phyloP scores from a whole-genome alignment of 2,797 vertebrate species.

The Tenualosa thibaudeaui region DNA sequence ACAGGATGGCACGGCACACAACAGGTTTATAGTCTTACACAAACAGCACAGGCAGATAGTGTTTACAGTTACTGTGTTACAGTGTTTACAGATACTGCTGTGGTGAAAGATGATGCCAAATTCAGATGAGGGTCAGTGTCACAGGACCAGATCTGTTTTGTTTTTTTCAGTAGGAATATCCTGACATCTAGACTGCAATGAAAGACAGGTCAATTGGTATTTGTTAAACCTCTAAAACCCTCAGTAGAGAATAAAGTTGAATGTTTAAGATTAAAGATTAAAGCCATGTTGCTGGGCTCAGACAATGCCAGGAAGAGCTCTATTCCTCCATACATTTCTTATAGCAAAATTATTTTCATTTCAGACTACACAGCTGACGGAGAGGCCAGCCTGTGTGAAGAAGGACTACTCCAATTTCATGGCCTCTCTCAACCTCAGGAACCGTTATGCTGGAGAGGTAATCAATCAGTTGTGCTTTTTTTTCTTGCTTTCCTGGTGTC shows the following conservation, averaged over 20 bases:
- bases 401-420: slow-evolving; percentile 99
- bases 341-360: slow-evolving; percentile 18
- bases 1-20: no score
- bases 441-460: slow-evolving; percentile 95
- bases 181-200: neutral
- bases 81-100: no score
- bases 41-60: no score
- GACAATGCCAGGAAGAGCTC: neutral
- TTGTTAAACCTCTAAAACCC: neutral
- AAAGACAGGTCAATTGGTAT: neutral
- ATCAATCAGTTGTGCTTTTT: neutral
- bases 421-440: slow-evolving; percentile 94
- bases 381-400: slow-evolving; percentile 92
- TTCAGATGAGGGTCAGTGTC: no score
- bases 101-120: no score
- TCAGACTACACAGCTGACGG: slow-evolving; percentile 88
- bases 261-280: neutral
- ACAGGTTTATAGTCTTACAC: neutral
- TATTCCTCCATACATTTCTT: neutral
- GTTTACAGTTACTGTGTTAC: no score
- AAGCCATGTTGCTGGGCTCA: neutral
- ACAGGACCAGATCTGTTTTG: no score
- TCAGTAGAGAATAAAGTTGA: neutral
- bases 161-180: neutral
- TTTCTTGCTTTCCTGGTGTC: no score